Evolutionary conservation across 2,888 invertebrate species (phyloP).

Genomic region (Xanthia icteritia): DNA sequence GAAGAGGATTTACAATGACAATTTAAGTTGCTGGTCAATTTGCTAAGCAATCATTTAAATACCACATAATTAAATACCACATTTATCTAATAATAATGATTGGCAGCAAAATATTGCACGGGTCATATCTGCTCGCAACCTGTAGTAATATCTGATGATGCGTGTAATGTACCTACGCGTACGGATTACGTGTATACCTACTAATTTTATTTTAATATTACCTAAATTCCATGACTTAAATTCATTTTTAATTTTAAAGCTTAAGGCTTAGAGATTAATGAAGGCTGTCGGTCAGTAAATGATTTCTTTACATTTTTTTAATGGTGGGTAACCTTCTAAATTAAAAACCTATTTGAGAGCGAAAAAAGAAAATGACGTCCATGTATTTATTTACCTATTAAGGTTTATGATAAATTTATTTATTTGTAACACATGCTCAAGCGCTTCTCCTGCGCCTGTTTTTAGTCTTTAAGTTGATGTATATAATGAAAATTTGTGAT

Average conservation of each 20-base stretch:
- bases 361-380: slow-evolving; percentile 7
- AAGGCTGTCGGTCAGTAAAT: slow-evolving; percentile 1
- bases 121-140: neutral
- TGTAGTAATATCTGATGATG: neutral
- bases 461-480: slow-evolving; percentile 20
- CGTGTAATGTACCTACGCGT: neutral
- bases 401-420: slow-evolving; percentile 17
- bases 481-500: slow-evolving; percentile 30
- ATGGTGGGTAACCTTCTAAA: neutral
- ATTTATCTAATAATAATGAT: neutral
- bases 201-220: slow-evolving; percentile 5
- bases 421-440: slow-evolving; percentile 44
- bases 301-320: neutral
- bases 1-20: no score
- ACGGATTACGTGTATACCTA: neutral
- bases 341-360: neutral
- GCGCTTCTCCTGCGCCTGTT: slow-evolving; percentile 39
- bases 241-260: neutral
- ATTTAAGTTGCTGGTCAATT: neutral
- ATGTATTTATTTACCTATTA: slow-evolving; percentile 34
- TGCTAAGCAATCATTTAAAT: neutral
- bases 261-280: slow-evolving; percentile 8
- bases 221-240: slow-evolving; percentile 37
- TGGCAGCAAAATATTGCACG: neutral
- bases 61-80: neutral